Evolutionary conservation across 1,140 invertebrate genomes (phyloP), one percentile per base, ranked within the genome.

Genomic region (Eueides isabella): DNA sequence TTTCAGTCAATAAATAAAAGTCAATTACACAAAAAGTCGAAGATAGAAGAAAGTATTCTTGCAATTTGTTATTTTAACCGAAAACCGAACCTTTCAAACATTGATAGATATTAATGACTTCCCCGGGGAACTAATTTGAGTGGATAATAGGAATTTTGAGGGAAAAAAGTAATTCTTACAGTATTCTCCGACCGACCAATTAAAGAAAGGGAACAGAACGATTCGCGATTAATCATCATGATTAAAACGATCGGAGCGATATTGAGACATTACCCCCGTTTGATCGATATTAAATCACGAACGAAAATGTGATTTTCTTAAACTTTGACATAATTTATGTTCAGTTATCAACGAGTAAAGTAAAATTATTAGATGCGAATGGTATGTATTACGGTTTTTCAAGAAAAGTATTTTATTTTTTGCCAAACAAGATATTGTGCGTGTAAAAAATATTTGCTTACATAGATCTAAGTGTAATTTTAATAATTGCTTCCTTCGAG

Each of bases 101-200:
- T 79, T 84, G 82, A 84, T 84, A 80, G 79, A 84, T 80, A 81
- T 79, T 79, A 79, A 79, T 79, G 78, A 79, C 78, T 77, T 79
- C 75, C 72, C 74, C 67, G 66, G 78, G 73, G 75, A 79, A 79
- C 78, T 79, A 79, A 79, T 79, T 79, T 76, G 78, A 79, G 75
- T 76, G 78, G 78, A 79, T 79, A 79, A 79, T 79, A 79, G 78
- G 66, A 74, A 61, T 79, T 63, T 74, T 72, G 65, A 74, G 71
- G 61, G 3, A 78, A 79, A 79, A 79, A 79, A 78, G 77, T 75
- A 75, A 78, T 73, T 72, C 77, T 76, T 61, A 35, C 62, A 65
- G 71, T 64, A 65, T 76, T 71, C 68, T 73, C 68, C 71, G 38
- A 64, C 71, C 71, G 70, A 76, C 74, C 77, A 79, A 79, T 79